phyloP scores from a whole-genome alignment of 1,140 invertebrate species.

The Caenorhabditis remanei region DNA sequence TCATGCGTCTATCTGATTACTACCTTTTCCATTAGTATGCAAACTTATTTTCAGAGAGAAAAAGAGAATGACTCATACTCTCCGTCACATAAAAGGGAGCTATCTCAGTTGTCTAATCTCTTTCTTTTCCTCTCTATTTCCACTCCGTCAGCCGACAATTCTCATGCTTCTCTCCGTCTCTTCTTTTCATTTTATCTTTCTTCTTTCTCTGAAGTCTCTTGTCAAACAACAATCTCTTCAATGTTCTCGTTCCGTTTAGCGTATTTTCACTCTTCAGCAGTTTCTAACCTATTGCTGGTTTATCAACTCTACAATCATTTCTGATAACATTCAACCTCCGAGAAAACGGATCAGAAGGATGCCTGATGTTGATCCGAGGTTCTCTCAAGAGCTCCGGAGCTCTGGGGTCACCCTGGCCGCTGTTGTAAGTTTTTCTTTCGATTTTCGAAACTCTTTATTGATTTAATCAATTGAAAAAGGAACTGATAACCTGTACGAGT shows the following conservation, averaged over 20 bases:
- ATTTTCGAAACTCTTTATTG: neutral
- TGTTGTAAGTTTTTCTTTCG: neutral
- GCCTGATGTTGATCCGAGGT: neutral
- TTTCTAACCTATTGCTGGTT: neutral
- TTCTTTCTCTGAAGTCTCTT: neutral
- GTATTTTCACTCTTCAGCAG: neutral
- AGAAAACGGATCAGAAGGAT: neutral
- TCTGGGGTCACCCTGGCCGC: neutral
- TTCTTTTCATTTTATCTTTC: neutral
- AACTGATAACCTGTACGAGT: too few species aligned
- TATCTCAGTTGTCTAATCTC: neutral
- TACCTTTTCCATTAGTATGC: neutral
- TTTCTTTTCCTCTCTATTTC: neutral
- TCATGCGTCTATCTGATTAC: neutral
- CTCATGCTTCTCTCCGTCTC: too few species aligned
- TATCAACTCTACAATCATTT: neutral
- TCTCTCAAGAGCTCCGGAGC: neutral
- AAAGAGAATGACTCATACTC: neutral
- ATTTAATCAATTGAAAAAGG: neutral
- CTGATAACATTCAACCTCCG: neutral
- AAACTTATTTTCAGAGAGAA: neutral
- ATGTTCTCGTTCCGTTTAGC: neutral
- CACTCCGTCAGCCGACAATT: neutral
- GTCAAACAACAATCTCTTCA: neutral
- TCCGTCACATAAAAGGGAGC: neutral